Percentiles rank a stretch among this genome's conserved stretches.
Conservation (phyloP, 2,797 vertebrate genomes). For the Numenius phaeopus region DNA sequence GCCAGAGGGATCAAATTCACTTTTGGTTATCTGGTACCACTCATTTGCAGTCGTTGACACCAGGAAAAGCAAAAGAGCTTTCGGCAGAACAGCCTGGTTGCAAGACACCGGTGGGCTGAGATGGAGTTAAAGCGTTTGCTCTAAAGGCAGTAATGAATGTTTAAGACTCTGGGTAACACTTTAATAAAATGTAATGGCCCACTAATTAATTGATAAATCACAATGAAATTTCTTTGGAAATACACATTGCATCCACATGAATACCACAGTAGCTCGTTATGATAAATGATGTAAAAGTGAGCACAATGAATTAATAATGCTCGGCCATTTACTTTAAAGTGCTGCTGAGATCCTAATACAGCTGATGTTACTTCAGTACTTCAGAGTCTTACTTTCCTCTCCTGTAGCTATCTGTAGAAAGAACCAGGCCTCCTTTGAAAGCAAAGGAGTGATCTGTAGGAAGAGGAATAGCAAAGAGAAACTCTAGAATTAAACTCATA, state of each 20-base stretch:
- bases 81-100: background rate
- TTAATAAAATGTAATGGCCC: background rate
- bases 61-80: background rate
- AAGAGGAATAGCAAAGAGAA: background rate
- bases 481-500: background rate
- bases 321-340: background rate
- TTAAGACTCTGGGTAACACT: background rate
- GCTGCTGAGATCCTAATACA: background rate
- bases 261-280: background rate
- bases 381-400: background rate
- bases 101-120: background rate
- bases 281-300: background rate
- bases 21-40: background rate
- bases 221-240: background rate
- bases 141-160: background rate
- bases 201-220: slow-evolving; percentile 16
- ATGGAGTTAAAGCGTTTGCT: background rate
- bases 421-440: background rate
- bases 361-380: background rate
- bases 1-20: background rate
- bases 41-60: background rate
- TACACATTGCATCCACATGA: background rate
- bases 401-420: background rate
- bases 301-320: background rate
- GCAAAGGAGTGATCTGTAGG: background rate